Conservation (phyloP, 2,113 vertebrate genomes). For the Romanogobio albipinnatus region DNA sequence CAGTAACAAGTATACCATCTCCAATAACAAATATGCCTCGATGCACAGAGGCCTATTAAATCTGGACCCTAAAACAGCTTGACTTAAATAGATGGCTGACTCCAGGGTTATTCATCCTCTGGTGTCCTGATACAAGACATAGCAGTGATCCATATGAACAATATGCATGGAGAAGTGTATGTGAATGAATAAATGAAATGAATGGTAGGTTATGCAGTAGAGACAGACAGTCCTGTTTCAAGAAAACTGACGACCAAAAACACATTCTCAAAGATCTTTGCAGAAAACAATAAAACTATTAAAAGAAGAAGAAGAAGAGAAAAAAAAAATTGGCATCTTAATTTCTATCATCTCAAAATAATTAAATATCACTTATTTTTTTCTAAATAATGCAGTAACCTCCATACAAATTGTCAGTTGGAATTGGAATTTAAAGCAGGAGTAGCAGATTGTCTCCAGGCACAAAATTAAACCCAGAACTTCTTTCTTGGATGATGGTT, state of each 20-base stretch:
- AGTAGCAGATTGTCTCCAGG: slow-evolving; percentile 32
- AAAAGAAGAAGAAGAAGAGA: no score
- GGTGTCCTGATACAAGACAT: slow-evolving; percentile 1
- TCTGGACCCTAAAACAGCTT: slow-evolving; percentile 11
- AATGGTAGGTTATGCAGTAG: neutral
- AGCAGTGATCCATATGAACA: neutral
- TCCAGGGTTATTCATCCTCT: neutral
- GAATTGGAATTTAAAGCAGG: slow-evolving; percentile 40
- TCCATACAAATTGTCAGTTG: slow-evolving; percentile 15
- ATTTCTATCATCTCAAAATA: slow-evolving; percentile 9
- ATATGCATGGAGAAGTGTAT: neutral
- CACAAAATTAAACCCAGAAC: slow-evolving; percentile 40
- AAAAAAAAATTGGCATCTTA: neutral
- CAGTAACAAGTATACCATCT: slow-evolving; percentile 61
- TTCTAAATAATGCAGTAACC: slow-evolving; percentile 30
- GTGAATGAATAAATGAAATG: slow-evolving; percentile 11
- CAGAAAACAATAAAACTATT: neutral
- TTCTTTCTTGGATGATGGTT: slow-evolving; percentile 60
- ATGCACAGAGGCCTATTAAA: slow-evolving; percentile 69
- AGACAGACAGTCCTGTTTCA: neutral
- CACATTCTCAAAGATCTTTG: neutral
- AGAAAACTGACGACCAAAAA: neutral
- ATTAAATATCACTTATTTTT: neutral
- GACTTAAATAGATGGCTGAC: neutral
- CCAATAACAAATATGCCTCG: slow-evolving; percentile 63